Conservation (phyloP, 1,140 invertebrate genomes). For the Nylanderia fulva region DNA sequence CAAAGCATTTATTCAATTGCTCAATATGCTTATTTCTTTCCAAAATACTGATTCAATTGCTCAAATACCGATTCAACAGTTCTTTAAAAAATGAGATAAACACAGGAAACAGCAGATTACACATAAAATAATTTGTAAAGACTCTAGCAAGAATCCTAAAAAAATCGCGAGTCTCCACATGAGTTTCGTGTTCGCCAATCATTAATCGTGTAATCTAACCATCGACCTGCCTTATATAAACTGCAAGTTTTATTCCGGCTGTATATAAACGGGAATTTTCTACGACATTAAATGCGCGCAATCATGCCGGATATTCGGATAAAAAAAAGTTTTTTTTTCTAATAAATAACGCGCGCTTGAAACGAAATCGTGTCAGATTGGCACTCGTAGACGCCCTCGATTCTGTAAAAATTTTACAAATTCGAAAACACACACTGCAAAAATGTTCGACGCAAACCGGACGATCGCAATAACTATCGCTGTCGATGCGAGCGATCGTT, state of each 20-base stretch:
- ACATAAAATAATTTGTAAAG: slow-evolving; percentile 26
- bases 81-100: neutral
- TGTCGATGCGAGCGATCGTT: slow-evolving; percentile 30
- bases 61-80: neutral
- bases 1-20: neutral
- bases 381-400: neutral
- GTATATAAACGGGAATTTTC: slow-evolving; percentile 11
- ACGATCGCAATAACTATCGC: slow-evolving; percentile 4
- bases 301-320: slow-evolving; percentile 19
- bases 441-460: neutral
- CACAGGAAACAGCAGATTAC: neutral
- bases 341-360: slow-evolving; percentile 37
- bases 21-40: neutral
- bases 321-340: slow-evolving; percentile 13
- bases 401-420: slow-evolving; percentile 28
- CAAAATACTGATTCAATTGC: neutral
- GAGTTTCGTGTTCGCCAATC: slow-evolving; percentile 34
- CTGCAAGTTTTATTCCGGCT: slow-evolving; percentile 44
- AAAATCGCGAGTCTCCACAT: slow-evolving; percentile 24
- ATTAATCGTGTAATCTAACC: slow-evolving; percentile 37
- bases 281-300: neutral
- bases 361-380: slow-evolving; percentile 24
- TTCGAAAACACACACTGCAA: neutral
- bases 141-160: neutral
- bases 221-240: slow-evolving; percentile 36